Percentiles rank a stretch among this genome's conserved stretches.
These are phyloP conservation scores for Thymelicus lineola DNA, from an alignment of 2,888 invertebrate genomes.

Conservation along the genomic window DNA sequence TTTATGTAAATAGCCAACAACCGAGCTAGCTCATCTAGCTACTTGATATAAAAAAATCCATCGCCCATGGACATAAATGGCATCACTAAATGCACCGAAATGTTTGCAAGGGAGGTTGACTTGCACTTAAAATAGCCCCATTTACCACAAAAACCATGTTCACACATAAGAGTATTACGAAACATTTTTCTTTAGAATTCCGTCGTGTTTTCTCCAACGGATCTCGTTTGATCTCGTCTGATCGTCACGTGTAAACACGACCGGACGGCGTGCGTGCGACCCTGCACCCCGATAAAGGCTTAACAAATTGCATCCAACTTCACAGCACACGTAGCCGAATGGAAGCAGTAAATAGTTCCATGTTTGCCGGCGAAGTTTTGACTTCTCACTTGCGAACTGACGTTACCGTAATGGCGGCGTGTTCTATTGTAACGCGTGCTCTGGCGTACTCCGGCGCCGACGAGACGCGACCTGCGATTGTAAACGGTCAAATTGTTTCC, in stretches of 20 bases:
- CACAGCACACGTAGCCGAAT: constrained; percentile 67
- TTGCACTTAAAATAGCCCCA: too few species aligned
- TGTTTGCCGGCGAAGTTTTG: constrained; percentile 76
- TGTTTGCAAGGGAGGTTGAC: too few species aligned
- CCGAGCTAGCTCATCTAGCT: too few species aligned
- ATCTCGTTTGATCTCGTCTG: too few species aligned
- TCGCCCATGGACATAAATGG: too few species aligned
- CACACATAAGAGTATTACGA: too few species aligned
- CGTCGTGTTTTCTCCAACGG: too few species aligned
- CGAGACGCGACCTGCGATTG: constrained; percentile 58
- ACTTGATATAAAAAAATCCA: too few species aligned
- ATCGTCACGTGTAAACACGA: constrained; percentile 33
- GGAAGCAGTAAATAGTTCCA: constrained; percentile 74
- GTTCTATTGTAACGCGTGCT: constrained; percentile 59
- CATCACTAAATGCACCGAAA: too few species aligned
- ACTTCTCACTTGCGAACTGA: constrained; percentile 72
- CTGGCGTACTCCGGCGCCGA: constrained; percentile 46
- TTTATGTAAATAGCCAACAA: too few species aligned
- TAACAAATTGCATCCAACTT: constrained; percentile 81
- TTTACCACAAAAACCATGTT: too few species aligned
- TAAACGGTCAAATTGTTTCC: constrained; percentile 78
- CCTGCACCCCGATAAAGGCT: constrained; percentile 72
- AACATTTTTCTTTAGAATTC: too few species aligned
- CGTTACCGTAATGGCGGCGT: constrained; percentile 69
- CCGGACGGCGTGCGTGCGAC: constrained; percentile 54